phyloP scores from a whole-genome alignment of 2,888 invertebrate genomes.

The Prosapia bicincta region DNA sequence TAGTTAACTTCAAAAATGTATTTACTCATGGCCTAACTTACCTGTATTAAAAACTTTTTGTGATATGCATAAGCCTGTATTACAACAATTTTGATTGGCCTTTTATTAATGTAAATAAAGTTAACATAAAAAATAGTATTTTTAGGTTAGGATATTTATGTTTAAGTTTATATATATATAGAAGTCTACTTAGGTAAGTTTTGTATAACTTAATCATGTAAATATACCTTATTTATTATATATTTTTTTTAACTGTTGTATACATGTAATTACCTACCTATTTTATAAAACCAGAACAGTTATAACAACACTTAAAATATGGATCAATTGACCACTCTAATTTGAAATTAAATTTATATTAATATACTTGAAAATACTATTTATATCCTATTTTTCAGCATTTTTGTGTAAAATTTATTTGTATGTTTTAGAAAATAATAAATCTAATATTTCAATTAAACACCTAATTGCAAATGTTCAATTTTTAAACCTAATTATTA shows the following conservation, averaged over 20 bases:
- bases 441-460: too few relatives aligned
- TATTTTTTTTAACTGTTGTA: not conserved
- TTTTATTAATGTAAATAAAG: not conserved
- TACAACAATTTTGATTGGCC: not conserved
- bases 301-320: not conserved
- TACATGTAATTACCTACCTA: not conserved
- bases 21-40: not conserved
- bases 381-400: not conserved
- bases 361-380: not conserved
- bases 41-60: not conserved
- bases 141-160: not conserved
- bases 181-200: not conserved
- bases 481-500: too few relatives aligned
- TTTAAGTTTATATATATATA: not conserved
- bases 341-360: not conserved
- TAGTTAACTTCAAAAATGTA: too few relatives aligned
- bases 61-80: not conserved
- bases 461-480: too few relatives aligned
- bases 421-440: too few relatives aligned
- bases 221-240: not conserved
- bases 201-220: not conserved
- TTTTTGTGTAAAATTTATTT: too few relatives aligned
- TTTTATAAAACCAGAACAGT: not conserved
- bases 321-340: not conserved
- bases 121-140: not conserved